Conservation (phyloP, 2,113 vertebrate genomes). For the Tachycineta bicolor region DNA sequence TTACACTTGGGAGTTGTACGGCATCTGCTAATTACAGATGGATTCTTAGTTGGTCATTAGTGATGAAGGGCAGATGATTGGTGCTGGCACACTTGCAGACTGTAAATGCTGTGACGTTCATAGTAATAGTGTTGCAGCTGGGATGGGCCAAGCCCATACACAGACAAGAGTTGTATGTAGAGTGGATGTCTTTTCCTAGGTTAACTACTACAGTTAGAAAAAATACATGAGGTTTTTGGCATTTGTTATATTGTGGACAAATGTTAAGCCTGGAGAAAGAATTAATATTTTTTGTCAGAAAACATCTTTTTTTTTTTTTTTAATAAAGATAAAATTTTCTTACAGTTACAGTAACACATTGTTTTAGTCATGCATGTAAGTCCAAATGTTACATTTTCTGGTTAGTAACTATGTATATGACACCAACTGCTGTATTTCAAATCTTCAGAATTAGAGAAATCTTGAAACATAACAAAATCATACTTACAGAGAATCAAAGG, state of each 20-base stretch:
- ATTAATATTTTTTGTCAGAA: neutral
- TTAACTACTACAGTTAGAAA: neutral
- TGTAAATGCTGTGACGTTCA: neutral
- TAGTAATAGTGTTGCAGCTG: neutral
- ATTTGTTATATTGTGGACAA: neutral
- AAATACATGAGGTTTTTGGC: neutral
- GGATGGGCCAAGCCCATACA: neutral
- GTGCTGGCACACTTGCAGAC: neutral
- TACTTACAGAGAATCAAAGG: neutral
- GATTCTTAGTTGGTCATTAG: neutral
- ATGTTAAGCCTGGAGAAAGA: neutral
- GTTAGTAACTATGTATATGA: neutral
- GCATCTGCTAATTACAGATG: constrained; percentile 24
- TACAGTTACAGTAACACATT: neutral
- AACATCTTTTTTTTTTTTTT: neutral
- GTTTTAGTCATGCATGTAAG: neutral
- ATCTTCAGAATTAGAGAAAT: neutral
- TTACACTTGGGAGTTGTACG: neutral
- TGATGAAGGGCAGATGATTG: neutral
- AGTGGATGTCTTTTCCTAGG: neutral
- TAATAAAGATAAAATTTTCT: neutral
- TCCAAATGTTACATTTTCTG: neutral
- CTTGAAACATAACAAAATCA: neutral
- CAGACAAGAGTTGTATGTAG: neutral
- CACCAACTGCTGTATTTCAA: neutral